Evolutionary conservation across 2,113 vertebrate genomes (phyloP).

Genomic region (Tachycineta bicolor): DNA sequence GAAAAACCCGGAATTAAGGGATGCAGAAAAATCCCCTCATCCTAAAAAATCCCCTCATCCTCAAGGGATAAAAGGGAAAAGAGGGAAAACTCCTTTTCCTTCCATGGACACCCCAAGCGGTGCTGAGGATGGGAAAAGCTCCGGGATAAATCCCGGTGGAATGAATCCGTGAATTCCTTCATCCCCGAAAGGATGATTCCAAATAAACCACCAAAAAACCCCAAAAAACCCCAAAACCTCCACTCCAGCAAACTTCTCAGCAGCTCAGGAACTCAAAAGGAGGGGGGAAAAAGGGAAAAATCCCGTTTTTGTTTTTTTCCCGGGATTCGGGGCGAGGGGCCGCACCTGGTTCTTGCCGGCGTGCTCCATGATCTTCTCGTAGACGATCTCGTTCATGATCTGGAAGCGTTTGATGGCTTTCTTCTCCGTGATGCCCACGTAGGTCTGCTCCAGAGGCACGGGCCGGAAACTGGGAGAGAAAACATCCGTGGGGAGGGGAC

Average conservation of each 20-base stretch:
- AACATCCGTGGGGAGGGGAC: too few relatives aligned
- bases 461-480: slow-evolving; percentile 85
- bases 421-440: slow-evolving; percentile 97
- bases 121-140: too few relatives aligned
- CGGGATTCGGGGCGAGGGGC: neutral
- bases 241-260: neutral
- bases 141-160: neutral
- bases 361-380: slow-evolving; percentile 99
- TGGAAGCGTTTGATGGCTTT: slow-evolving; percentile 99
- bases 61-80: too few relatives aligned
- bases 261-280: neutral
- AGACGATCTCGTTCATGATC: slow-evolving; percentile 99
- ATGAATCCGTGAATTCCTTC: too few relatives aligned
- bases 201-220: rapidly evolving
- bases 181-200: too few relatives aligned
- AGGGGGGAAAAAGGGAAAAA: neutral
- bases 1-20: too few relatives aligned
- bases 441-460: slow-evolving; percentile 95
- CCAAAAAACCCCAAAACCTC: rapidly evolving
- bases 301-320: neutral
- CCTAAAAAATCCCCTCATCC: too few relatives aligned
- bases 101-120: too few relatives aligned
- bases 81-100: neutral
- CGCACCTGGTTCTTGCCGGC: slow-evolving; percentile 96
- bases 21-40: too few relatives aligned